phyloP scores from a whole-genome alignment of 2,113 vertebrate species.

The Acinonyx jubatus region DNA sequence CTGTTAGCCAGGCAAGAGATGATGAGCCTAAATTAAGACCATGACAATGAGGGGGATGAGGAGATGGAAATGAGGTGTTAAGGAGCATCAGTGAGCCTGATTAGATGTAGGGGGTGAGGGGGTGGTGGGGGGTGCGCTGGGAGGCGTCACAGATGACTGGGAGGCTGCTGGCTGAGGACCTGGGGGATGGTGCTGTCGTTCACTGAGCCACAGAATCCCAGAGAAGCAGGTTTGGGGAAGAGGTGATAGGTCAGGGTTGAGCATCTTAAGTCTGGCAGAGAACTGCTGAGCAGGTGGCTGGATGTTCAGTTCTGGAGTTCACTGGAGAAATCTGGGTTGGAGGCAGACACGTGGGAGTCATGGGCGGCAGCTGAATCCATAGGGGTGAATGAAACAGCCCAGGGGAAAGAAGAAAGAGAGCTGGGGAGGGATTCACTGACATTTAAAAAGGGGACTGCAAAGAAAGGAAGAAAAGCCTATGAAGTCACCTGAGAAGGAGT shows the following conservation, averaged over 20 bases:
- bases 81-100: constrained; percentile 68
- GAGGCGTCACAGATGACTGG: background rate
- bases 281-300: background rate
- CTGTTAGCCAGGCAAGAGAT: constrained; percentile 61
- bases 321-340: background rate
- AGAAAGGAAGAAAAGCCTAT: constrained; percentile 59
- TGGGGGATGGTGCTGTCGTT: background rate
- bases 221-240: background rate
- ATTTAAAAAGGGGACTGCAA: constrained; percentile 63
- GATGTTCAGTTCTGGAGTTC: constrained; percentile 27
- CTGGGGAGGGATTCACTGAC: constrained; percentile 56
- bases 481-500: constrained; percentile 75
- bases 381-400: constrained; percentile 43
- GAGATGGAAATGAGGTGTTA: constrained; percentile 63
- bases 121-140: background rate
- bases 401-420: background rate
- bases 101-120: constrained; percentile 59
- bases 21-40: constrained; percentile 71
- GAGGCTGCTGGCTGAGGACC: constrained; percentile 48
- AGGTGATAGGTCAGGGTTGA: background rate
- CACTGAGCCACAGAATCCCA: constrained; percentile 44
- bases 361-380: background rate
- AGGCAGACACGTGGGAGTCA: constrained; percentile 22
- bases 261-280: background rate
- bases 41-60: constrained; percentile 60